These are phyloP conservation scores for Eptatretus atami DNA, from an alignment of 2,797 vertebrate species.

Conservation along the genomic window DNA sequence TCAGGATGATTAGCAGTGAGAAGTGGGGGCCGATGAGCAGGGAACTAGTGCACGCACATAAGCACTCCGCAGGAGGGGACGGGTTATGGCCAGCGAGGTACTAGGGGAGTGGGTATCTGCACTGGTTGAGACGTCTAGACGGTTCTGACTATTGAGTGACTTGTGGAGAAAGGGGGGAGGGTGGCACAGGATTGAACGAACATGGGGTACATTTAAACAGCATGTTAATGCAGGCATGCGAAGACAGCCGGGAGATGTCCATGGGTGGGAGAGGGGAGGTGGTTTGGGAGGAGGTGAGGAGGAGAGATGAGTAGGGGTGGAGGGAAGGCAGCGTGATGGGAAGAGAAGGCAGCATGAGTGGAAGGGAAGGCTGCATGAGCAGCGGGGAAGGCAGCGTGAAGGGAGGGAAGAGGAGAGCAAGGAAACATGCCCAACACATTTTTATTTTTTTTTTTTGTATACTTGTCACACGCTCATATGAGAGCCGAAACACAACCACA, in stretches of 20 bases:
- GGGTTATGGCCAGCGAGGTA: no score
- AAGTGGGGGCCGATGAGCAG: not conserved
- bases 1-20: not conserved
- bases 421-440: no score
- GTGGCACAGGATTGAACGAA: not conserved
- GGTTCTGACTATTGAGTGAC: not conserved
- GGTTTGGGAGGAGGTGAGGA: not conserved
- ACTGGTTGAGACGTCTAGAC: not conserved
- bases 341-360: not conserved
- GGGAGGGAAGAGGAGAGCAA: not conserved
- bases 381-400: not conserved
- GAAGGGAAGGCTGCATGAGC: not conserved
- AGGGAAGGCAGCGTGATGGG: not conserved
- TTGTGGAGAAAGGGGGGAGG: no score
- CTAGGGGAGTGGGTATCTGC: no score
- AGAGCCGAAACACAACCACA: no score
- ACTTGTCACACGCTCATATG: no score
- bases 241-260: not conserved
- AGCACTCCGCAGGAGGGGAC: no score
- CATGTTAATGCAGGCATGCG: no score
- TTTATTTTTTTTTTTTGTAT: no score
- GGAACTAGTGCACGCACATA: not conserved
- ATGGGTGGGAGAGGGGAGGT: no score
- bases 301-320: not conserved
- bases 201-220: no score